Evolutionary conservation across 1,140 invertebrate species (phyloP).

Genomic region (Bombus superbus): DNA sequence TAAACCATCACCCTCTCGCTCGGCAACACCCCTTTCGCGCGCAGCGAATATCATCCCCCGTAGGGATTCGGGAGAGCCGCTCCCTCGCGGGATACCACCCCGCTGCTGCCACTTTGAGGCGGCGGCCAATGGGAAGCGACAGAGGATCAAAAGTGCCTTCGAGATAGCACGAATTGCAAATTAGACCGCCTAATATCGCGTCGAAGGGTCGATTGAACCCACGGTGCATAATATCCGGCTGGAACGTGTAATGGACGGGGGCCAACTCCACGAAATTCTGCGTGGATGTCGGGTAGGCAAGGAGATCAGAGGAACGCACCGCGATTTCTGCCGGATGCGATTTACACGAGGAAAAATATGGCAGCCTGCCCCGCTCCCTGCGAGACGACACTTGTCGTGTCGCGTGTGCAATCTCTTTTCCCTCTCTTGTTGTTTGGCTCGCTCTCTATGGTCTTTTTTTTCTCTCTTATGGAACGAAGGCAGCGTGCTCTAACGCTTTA

Average conservation of each 20-base stretch:
- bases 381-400: not conserved
- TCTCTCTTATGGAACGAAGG: not conserved
- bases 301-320: not conserved
- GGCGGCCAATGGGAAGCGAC: conserved; percentile 59
- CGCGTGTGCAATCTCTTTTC: not conserved
- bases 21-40: not conserved
- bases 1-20: conserved; percentile 41
- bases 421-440: not conserved
- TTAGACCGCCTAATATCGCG: conserved; percentile 56
- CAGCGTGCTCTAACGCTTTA: too few species aligned
- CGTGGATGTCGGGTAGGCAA: conserved; percentile 16
- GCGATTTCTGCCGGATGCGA: not conserved
- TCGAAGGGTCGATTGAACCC: conserved; percentile 32
- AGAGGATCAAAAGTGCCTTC: conserved; percentile 64
- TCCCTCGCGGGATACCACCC: not conserved
- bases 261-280: not conserved
- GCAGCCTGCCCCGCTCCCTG: not conserved
- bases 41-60: conserved; percentile 40
- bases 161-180: conserved; percentile 69
- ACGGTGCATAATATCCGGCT: conserved; percentile 60
- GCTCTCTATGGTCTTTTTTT: not conserved
- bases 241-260: conserved; percentile 19
- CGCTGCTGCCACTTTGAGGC: conserved; percentile 58
- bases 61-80: not conserved
- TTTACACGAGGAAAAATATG: conserved; percentile 20